A percentile compares a stretch with the other conserved stretches of the same genome.
Conservation (phyloP, 2,888 invertebrate genomes). For the Mythimna lalbum region DNA sequence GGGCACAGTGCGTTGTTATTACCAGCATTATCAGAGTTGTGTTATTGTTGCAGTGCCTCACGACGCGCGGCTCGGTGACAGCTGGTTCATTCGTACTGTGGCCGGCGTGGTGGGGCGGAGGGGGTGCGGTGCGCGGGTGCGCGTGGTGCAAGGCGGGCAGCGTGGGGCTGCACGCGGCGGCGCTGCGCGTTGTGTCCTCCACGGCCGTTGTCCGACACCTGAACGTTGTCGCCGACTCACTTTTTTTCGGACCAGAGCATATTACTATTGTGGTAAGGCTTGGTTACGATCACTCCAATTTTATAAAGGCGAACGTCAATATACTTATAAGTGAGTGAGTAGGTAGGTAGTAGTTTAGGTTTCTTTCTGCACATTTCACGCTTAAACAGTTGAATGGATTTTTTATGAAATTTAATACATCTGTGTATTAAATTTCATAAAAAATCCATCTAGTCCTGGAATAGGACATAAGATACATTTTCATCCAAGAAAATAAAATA, state of each 20-base stretch:
- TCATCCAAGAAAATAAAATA: too few species aligned
- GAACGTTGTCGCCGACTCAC: conserved; percentile 77
- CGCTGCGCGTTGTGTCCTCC: conserved; percentile 73
- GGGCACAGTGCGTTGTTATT: too few species aligned
- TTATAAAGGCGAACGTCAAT: too few species aligned
- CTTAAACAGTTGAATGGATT: too few species aligned
- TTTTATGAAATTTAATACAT: too few species aligned
- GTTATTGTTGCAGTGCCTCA: conserved; percentile 57
- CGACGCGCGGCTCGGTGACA: conserved; percentile 61
- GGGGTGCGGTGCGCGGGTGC: conserved; percentile 68
- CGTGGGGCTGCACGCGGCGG: conserved; percentile 71
- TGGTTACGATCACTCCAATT: too few species aligned
- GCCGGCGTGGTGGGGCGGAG: conserved; percentile 78
- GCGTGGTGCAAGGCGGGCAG: conserved; percentile 70
- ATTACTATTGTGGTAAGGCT: conserved; percentile 72
- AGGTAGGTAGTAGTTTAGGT: too few species aligned
- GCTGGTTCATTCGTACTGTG: conserved; percentile 70
- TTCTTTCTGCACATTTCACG: too few species aligned
- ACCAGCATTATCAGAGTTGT: background rate
- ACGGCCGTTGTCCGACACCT: conserved; percentile 75
- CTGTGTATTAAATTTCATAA: too few species aligned
- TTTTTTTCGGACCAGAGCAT: conserved; percentile 73
- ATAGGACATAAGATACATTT: too few species aligned
- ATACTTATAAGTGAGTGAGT: too few species aligned
- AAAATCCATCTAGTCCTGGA: too few species aligned